Evolutionary conservation across 2,888 invertebrate genomes (phyloP), one percentile per base, ranked within the genome.

Genomic region (Spisula solida): DNA sequence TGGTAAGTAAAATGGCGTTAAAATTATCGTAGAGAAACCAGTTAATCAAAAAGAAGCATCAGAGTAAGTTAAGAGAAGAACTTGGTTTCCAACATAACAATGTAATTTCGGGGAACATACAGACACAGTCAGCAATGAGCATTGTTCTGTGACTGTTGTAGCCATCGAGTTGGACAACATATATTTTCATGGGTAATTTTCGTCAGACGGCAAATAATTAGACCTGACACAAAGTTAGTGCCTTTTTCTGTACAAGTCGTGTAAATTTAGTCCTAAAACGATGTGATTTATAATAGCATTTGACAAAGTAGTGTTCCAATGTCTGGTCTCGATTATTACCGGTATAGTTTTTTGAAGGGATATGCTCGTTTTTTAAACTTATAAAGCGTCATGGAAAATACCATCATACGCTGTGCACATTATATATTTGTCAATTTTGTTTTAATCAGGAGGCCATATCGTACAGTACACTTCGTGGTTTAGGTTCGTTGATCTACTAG

Each of bases 251-350:
- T 29, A 16, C 12, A 75, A 29, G 75, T 75, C 75, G 1, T 75
- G 75, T 18, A 75, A 75, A 75, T 75, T 31, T 75, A 75, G 75
- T 75, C 34, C 14, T 75, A 75, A 75, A 75, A 75, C 10, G 29
- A 31, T 75, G 31, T 75, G 34, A 75, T 75, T 75, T 75, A 75
- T 31, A 34, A 75, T 60, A 25, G 25, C 5, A 25, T 25, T 60
- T 75, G 75, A 75, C 75, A 75, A 8, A 75, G 8, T 75, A 31
- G 18, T 75, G 75, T 75, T 34, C 5, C 25, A 4, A 75, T 16
- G 75, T 75, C 75, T 75, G 31, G 75, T 75, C 29, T 10, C 12
- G 31, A 75, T 75, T 34, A 34, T 75, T 31, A 18, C 31, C 16
- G 34, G 31, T 31, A 66, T 66, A 31, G 70, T 70, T 10, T 60